Evolutionary conservation across 2,113 vertebrate species (phyloP).

Genomic region (Cinclus cinclus): DNA sequence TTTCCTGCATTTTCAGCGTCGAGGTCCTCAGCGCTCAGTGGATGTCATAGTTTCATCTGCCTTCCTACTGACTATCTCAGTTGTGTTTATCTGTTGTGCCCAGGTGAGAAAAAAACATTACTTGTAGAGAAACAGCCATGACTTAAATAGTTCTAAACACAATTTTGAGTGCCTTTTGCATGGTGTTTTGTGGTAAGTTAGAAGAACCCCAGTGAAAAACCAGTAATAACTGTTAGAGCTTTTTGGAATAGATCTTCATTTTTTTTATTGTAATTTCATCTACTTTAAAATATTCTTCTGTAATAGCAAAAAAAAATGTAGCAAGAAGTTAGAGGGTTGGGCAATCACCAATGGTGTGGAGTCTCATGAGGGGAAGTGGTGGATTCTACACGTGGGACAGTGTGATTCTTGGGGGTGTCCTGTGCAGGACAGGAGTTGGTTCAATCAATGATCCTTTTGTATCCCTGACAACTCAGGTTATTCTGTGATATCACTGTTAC

Average conservation of each 20-base stretch:
- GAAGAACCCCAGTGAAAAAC: neutral
- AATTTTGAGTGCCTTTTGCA: neutral
- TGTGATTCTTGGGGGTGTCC: neutral
- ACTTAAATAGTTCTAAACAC: neutral
- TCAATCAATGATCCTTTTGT: accelerated
- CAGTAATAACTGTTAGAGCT: neutral
- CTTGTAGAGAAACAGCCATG: neutral
- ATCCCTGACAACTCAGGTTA: neutral
- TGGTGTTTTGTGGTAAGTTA: neutral
- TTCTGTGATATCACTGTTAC: neutral
- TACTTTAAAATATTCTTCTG: neutral
- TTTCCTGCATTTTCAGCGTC: conserved; percentile 78
- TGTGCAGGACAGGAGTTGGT: neutral
- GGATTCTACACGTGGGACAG: neutral
- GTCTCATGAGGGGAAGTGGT: neutral
- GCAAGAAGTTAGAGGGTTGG: neutral
- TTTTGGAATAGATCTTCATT: neutral
- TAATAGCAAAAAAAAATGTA: neutral
- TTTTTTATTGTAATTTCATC: neutral
- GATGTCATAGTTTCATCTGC: conserved; percentile 98
- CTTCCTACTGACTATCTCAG: conserved; percentile 93
- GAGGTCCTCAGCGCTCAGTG: conserved; percentile 95
- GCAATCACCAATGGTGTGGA: neutral
- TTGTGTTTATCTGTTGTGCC: conserved; percentile 98
- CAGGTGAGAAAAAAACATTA: conserved; percentile 81